A percentile compares a stretch with the other conserved stretches of the same genome.
Conservation (phyloP, 2,797 vertebrate species). For the Botia almorhae region DNA sequence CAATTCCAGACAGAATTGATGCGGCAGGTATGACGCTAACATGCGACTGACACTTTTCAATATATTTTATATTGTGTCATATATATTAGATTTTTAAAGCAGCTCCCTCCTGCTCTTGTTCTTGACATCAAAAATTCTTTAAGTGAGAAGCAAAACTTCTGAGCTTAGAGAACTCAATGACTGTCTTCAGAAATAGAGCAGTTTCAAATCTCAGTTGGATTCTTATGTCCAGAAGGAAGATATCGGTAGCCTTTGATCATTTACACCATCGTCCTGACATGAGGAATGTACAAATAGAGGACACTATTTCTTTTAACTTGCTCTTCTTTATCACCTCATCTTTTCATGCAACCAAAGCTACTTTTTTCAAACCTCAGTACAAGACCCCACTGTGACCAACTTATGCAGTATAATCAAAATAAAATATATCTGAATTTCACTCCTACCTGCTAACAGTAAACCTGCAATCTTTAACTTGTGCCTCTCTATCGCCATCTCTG, state of each 20-base stretch:
- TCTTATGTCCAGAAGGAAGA: conserved; percentile 40
- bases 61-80: conserved; percentile 11
- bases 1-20: conserved; percentile 17
- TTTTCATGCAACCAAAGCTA: conserved; percentile 1
- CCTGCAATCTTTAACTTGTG: too few relatives aligned
- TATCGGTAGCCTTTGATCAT: conserved; percentile 42
- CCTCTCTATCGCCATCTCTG: too few relatives aligned
- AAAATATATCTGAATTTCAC: too few relatives aligned
- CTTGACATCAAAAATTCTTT: conserved; percentile 14
- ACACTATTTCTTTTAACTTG: conserved; percentile 26
- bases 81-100: conserved; percentile 20
- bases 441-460: too few relatives aligned
- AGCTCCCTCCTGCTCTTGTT: conserved; percentile 27
- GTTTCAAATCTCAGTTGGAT: conserved; percentile 39
- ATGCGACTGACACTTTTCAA: conserved; percentile 4
- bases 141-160: conserved; percentile 14
- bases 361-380: not conserved
- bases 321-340: conserved; percentile 14
- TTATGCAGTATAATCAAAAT: too few relatives aligned
- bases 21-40: not conserved
- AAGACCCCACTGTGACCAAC: too few relatives aligned
- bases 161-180: conserved; percentile 17
- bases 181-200: conserved; percentile 18
- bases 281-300: conserved; percentile 29
- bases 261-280: conserved; percentile 28